Evolutionary conservation across 2,797 vertebrate species (phyloP).

Genomic region (Pogonophryne albipinna): DNA sequence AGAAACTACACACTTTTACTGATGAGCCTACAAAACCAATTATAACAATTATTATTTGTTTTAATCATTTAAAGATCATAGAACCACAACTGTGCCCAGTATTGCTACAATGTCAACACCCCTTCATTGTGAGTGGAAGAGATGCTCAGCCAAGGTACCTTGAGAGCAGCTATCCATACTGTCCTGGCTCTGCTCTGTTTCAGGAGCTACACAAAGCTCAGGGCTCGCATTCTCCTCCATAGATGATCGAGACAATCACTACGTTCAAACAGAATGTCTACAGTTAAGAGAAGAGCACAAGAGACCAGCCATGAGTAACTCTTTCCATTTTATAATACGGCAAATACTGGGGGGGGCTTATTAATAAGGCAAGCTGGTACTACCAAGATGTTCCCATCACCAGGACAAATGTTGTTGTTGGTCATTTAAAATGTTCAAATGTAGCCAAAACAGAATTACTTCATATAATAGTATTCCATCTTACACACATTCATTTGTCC

Average conservation of each 20-base stretch:
- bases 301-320: slow-evolving; percentile 68
- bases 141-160: slow-evolving; percentile 86
- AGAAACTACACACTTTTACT: not conserved
- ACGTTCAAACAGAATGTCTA: slow-evolving; percentile 84
- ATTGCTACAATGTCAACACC: slow-evolving; percentile 16
- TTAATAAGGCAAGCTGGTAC: not conserved
- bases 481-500: not conserved
- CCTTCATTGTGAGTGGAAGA: slow-evolving; percentile 54
- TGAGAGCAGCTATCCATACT: slow-evolving; percentile 87
- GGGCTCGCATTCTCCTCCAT: slow-evolving; percentile 89
- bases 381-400: not conserved
- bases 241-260: slow-evolving; percentile 81
- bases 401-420: not conserved
- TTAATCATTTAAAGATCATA: slow-evolving; percentile 4
- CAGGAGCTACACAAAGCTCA: slow-evolving; percentile 82
- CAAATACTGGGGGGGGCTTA: slow-evolving; percentile 8
- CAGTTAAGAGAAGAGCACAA: slow-evolving; percentile 80
- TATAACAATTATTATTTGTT: not conserved
- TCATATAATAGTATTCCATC: not conserved
- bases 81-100: slow-evolving; percentile 25
- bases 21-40: not conserved
- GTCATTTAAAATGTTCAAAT: not conserved
- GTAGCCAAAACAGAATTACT: not conserved
- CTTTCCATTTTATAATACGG: slow-evolving; percentile 34
- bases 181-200: slow-evolving; percentile 87